phyloP scores from a whole-genome alignment of 2,113 vertebrate genomes.

The Pseudopodoces humilis region DNA sequence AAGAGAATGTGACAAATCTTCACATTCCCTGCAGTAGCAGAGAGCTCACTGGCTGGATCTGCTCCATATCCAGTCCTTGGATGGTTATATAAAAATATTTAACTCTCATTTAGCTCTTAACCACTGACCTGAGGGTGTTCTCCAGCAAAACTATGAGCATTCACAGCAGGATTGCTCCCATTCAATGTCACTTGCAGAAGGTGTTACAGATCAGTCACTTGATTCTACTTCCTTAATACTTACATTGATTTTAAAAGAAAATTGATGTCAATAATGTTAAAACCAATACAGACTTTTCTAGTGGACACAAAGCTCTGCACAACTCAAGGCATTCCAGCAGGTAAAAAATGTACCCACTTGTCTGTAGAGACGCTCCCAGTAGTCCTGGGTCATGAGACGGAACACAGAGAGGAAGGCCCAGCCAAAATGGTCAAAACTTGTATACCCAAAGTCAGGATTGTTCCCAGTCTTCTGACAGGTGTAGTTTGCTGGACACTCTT shows the following conservation, averaged over 20 bases:
- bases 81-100: background rate
- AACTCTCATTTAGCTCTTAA: background rate
- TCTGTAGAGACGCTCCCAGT: constrained; percentile 93
- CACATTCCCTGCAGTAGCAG: background rate
- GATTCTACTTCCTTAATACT: background rate
- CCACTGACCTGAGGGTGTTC: rapidly evolving
- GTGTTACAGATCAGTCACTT: background rate
- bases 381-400: constrained; percentile 94
- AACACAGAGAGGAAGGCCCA: constrained; percentile 95
- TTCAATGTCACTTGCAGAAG: background rate
- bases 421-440: constrained; percentile 93
- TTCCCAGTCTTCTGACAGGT: constrained; percentile 72
- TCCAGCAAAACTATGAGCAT: background rate
- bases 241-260: background rate
- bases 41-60: background rate
- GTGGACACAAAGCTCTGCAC: background rate
- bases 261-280: background rate
- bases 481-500: constrained; percentile 81
- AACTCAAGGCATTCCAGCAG: background rate
- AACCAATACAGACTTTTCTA: background rate
- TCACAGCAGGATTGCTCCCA: background rate
- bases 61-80: background rate
- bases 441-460: constrained; percentile 93
- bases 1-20: background rate
- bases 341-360: constrained; percentile 75